Conservation (phyloP, 2,797 vertebrate species). For the Gymnopithys bicolor region DNA sequence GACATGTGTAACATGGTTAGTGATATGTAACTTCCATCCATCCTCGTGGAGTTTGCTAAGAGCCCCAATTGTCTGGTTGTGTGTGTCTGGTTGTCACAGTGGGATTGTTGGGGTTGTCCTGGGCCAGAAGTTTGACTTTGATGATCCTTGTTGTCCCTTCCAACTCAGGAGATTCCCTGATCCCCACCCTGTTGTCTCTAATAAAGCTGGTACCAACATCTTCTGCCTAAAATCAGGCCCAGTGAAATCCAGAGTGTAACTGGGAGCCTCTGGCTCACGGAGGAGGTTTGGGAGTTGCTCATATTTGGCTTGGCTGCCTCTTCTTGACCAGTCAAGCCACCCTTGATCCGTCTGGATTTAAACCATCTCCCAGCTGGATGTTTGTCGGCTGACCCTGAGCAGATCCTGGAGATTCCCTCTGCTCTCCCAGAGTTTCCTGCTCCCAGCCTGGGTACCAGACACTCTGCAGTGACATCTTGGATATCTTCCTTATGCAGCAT, state of each 20-base stretch:
- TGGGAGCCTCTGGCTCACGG: background rate
- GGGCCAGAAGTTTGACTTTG: accelerated
- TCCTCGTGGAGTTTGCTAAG: background rate
- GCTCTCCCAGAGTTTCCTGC: background rate
- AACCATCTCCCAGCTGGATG: background rate
- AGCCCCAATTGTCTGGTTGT: background rate
- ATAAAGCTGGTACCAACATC: background rate
- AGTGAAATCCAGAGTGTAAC: background rate
- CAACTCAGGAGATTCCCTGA: background rate
- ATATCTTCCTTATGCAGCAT: accelerated
- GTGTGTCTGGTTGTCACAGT: background rate
- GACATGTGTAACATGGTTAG: background rate
- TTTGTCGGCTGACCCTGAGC: background rate
- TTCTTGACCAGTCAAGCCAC: background rate
- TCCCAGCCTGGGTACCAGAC: background rate
- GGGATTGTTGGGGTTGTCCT: background rate
- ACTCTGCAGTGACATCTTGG: accelerated
- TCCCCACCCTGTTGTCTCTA: background rate
- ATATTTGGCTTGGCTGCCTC: background rate
- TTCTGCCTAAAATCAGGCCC: background rate
- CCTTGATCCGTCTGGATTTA: background rate
- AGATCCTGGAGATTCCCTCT: background rate
- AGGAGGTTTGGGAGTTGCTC: background rate
- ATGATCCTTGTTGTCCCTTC: background rate
- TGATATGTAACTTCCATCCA: background rate